These are phyloP conservation scores for Alligator sinensis DNA, from an alignment of 2,113 vertebrate species.

Conservation along the genomic window DNA sequence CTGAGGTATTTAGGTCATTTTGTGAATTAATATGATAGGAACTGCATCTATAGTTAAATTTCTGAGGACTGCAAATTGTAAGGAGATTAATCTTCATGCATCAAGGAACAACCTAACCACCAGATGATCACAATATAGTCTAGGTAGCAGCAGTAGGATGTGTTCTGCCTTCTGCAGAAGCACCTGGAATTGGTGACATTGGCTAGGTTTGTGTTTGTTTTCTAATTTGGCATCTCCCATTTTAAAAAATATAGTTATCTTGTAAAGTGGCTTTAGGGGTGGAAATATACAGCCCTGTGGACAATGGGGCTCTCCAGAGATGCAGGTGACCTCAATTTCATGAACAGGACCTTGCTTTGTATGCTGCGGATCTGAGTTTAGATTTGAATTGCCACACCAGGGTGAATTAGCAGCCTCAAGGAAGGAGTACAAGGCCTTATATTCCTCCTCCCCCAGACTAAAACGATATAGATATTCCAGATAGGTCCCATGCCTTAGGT, in stretches of 20 bases:
- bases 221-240: neutral
- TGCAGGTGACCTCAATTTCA: fast-evolving
- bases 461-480: neutral
- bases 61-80: neutral
- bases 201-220: neutral
- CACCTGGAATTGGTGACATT: neutral
- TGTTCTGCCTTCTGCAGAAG: neutral
- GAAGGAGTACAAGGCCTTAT: neutral
- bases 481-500: slow-evolving; percentile 2
- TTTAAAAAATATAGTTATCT: neutral
- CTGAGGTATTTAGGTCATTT: neutral
- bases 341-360: neutral
- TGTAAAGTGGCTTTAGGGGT: neutral
- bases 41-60: neutral
- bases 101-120: neutral
- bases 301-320: neutral
- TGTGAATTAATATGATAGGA: neutral
- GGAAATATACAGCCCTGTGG: neutral
- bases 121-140: neutral
- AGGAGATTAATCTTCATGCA: neutral
- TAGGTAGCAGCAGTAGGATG: neutral
- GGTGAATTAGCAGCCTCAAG: slow-evolving; percentile 18
- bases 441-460: no score
- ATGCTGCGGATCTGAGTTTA: neutral
- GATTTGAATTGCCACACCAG: neutral